phyloP scores from a whole-genome alignment of 2,888 invertebrate genomes.

The Ornithoptera alexandrae region DNA sequence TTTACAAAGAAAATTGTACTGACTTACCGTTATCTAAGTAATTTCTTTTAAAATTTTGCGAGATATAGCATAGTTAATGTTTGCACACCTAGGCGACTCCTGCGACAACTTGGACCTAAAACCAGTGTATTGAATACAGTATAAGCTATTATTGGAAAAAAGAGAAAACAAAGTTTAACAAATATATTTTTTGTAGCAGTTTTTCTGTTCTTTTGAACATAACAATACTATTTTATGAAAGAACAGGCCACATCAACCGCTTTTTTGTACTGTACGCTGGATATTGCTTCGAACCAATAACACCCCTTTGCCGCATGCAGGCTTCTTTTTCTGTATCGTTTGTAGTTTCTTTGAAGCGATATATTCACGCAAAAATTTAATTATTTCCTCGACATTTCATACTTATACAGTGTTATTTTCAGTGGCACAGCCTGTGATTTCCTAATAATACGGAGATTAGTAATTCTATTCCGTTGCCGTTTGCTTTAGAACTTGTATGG shows the following conservation, averaged over 20 bases:
- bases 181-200: neutral
- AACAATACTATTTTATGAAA: slow-evolving; percentile 11
- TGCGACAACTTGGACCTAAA: too few species aligned
- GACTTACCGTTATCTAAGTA: too few species aligned
- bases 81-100: too few species aligned
- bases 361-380: slow-evolving; percentile 4
- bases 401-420: too few species aligned
- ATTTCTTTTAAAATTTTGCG: too few species aligned
- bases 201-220: slow-evolving; percentile 11
- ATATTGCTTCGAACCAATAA: slow-evolving; percentile 26
- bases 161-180: neutral
- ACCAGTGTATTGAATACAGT: neutral
- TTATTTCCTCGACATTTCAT: neutral
- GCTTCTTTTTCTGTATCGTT: slow-evolving; percentile 2
- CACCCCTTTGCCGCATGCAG: slow-evolving; percentile 5
- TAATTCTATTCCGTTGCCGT: too few species aligned
- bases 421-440: too few species aligned
- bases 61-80: too few species aligned
- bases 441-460: too few species aligned
- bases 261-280: slow-evolving; percentile 4
- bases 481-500: too few species aligned
- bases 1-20: too few species aligned
- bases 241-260: neutral
- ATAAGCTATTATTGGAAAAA: neutral
- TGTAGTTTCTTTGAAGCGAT: slow-evolving; percentile 4